phyloP scores from a whole-genome alignment of 2,113 vertebrate species.

The Cavia porcellus region DNA sequence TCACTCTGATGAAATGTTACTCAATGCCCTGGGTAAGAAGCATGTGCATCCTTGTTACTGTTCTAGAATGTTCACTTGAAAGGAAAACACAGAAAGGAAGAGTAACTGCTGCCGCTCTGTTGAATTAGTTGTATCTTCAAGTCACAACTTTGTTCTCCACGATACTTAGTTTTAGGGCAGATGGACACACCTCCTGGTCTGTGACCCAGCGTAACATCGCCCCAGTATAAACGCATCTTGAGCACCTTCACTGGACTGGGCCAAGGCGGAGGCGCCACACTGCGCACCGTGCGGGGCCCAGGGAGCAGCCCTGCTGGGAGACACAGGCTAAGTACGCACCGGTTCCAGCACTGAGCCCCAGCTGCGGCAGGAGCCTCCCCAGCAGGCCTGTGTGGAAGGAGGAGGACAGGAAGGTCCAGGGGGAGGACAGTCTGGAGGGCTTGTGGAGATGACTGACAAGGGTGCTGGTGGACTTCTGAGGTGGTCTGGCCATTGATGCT shows the following conservation, averaged over 20 bases:
- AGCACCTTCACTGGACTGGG: too few relatives aligned
- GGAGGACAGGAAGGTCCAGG: background rate
- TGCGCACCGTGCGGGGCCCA: background rate
- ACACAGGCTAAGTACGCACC: background rate
- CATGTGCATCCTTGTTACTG: background rate
- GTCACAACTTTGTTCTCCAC: background rate
- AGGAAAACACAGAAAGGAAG: background rate
- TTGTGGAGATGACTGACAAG: too few relatives aligned
- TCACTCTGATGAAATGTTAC: background rate
- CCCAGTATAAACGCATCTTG: background rate
- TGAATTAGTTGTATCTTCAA: conserved; percentile 4
- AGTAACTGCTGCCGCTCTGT: background rate
- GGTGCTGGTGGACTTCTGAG: background rate
- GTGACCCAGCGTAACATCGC: background rate
- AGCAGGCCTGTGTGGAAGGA: background rate
- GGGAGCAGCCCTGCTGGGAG: background rate
- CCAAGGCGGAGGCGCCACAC: background rate
- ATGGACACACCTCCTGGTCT: background rate
- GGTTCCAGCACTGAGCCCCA: background rate
- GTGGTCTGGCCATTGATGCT: background rate
- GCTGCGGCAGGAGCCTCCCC: background rate
- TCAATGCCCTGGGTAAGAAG: background rate
- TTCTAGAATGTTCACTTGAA: background rate
- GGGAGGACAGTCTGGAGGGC: too few relatives aligned
- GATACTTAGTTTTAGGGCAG: background rate